phyloP scores from a whole-genome alignment of 1,140 invertebrate genomes.

The Chelonus insularis region DNA sequence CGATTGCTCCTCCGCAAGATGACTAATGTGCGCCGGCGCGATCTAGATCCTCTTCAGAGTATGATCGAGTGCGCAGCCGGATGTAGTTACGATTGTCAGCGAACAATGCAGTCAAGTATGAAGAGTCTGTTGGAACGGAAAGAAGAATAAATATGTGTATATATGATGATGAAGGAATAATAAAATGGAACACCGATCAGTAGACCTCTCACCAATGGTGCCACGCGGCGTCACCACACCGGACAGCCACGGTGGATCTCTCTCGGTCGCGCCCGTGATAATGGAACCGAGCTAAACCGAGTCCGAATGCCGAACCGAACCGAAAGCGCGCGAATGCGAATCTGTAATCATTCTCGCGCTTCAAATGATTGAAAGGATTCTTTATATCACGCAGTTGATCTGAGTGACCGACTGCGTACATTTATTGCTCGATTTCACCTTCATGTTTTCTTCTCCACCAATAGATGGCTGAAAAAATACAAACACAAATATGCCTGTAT shows the following conservation, averaged over 20 bases:
- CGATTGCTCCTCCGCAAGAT: neutral
- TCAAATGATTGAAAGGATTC: too few relatives aligned
- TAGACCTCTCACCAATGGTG: constrained; percentile 15
- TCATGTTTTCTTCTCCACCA: too few relatives aligned
- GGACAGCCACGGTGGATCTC: neutral
- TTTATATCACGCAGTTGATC: too few relatives aligned
- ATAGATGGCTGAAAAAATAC: too few relatives aligned
- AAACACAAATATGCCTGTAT: too few relatives aligned
- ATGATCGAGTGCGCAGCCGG: constrained; percentile 5
- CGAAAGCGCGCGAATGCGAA: constrained; percentile 9
- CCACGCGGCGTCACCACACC: constrained; percentile 22
- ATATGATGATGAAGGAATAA: too few relatives aligned
- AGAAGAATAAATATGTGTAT: too few relatives aligned
- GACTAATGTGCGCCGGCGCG: constrained; percentile 2
- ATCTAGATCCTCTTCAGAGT: neutral
- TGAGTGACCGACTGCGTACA: too few relatives aligned
- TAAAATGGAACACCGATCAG: too few relatives aligned
- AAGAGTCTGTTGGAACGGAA: too few relatives aligned
- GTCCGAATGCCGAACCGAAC: constrained; percentile 1
- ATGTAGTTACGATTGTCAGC: neutral
- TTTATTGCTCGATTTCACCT: too few relatives aligned
- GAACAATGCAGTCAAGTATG: too few relatives aligned
- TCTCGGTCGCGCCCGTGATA: constrained; percentile 11
- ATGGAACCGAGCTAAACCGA: neutral
- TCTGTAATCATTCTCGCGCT: neutral